These are phyloP conservation scores for Tragelaphus scriptus DNA, from an alignment of 2,113 vertebrate species.

Conservation along the genomic window DNA sequence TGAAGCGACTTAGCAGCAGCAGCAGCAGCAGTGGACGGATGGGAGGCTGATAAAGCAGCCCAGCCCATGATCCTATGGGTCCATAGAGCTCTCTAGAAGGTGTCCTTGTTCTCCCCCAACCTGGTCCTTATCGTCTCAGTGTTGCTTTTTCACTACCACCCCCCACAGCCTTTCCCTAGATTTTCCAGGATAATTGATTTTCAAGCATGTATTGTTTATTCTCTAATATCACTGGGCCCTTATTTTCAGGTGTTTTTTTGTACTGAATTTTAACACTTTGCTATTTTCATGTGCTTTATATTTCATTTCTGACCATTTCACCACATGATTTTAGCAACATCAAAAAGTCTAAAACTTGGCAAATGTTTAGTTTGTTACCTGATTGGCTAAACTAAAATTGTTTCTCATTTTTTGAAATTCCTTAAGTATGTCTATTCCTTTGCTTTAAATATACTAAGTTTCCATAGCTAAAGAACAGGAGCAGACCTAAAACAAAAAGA, in stretches of 20 bases:
- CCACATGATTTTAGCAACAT: not conserved
- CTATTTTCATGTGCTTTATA: not conserved
- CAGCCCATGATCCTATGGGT: too few relatives aligned
- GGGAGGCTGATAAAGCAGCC: not conserved
- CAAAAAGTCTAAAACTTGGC: not conserved
- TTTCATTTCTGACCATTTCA: not conserved
- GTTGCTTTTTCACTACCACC: not conserved
- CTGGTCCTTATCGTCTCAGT: not conserved
- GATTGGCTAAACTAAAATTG: not conserved
- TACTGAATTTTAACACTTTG: not conserved
- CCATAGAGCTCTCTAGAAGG: not conserved
- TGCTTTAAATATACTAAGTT: not conserved
- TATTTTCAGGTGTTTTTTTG: not conserved
- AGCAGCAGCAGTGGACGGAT: too few relatives aligned
- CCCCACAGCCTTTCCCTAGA: not conserved
- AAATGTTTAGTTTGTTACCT: not conserved
- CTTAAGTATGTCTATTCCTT: not conserved
- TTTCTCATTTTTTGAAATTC: not conserved
- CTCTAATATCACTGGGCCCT: not conserved
- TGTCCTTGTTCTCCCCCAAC: not conserved
- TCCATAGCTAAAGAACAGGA: not conserved
- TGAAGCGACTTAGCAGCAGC: too few relatives aligned
- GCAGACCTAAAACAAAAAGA: not conserved
- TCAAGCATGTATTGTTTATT: not conserved
- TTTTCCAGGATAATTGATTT: not conserved